phyloP scores from a whole-genome alignment of 2,797 vertebrate species.

The Malurus splendens region DNA sequence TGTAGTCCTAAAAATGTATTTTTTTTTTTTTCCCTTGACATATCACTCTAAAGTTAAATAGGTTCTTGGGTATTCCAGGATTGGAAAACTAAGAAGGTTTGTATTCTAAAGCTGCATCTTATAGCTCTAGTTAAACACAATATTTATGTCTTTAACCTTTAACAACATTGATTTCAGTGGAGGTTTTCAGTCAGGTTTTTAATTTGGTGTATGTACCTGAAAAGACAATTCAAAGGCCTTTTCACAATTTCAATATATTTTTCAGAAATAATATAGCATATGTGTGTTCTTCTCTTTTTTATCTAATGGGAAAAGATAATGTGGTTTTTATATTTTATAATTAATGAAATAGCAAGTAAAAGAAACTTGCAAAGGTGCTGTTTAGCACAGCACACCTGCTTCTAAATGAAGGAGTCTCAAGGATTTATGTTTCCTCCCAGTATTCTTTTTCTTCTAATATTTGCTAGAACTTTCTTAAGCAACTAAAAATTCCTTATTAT shows the following conservation, averaged over 20 bases:
- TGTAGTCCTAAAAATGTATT: not conserved
- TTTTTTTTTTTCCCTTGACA: not conserved
- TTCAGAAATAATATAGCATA: not conserved
- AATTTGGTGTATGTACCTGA: not conserved
- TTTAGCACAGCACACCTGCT: not conserved
- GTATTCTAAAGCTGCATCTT: not conserved
- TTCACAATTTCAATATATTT: not conserved
- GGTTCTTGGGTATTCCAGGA: not conserved
- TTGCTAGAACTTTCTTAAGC: not conserved
- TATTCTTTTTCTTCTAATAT: not conserved
- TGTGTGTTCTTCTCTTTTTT: not conserved
- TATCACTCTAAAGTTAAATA: not conserved
- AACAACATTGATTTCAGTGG: not conserved
- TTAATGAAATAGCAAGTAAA: not conserved
- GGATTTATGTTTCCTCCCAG: not conserved
- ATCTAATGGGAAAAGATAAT: not conserved
- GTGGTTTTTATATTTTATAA: not conserved
- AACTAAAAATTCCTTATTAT: not conserved
- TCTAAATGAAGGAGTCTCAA: not conserved
- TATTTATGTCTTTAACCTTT: not conserved
- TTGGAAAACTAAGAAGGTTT: not conserved
- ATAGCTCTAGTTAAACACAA: not conserved
- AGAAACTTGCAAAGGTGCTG: not conserved
- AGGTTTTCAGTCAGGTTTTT: not conserved
- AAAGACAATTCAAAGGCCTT: not conserved